Percentiles rank a stretch among this genome's conserved stretches.
These are phyloP conservation scores for Lepidocyrtinus sp. DNA, from an alignment of 2,888 invertebrate genomes.

Conservation along the genomic window DNA sequence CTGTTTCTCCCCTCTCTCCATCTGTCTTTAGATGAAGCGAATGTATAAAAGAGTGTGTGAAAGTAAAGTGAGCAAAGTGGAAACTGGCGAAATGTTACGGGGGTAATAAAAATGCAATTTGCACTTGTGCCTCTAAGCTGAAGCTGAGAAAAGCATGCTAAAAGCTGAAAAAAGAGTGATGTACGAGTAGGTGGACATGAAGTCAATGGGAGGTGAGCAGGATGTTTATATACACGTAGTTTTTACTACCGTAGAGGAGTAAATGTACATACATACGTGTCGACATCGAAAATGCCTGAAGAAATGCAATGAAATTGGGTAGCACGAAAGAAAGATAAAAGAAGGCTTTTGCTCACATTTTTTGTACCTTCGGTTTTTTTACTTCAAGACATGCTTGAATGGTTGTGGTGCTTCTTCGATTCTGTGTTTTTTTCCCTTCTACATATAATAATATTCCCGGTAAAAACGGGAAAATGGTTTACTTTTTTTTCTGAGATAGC, in stretches of 20 bases:
- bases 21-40: conserved; percentile 30
- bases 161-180: conserved; percentile 49
- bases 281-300: neutral
- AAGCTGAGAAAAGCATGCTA: conserved; percentile 49
- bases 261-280: conserved; percentile 14
- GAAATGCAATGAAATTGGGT: conserved; percentile 12
- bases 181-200: conserved; percentile 57
- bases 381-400: conserved; percentile 13
- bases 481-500: neutral
- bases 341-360: conserved; percentile 13
- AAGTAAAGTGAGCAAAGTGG: conserved; percentile 45
- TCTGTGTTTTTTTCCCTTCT: neutral
- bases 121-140: conserved; percentile 55
- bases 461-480: neutral
- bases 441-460: neutral
- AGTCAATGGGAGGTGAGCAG: conserved; percentile 57
- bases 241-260: neutral
- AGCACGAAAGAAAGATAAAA: conserved; percentile 15
- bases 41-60: conserved; percentile 38
- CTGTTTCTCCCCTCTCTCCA: conserved; percentile 31
- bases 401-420: conserved; percentile 9
- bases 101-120: conserved; percentile 61
- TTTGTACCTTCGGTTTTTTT: neutral
- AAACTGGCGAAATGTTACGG: conserved; percentile 59
- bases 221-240: conserved; percentile 7